phyloP scores from a whole-genome alignment of 2,797 vertebrate genomes.

The Glyptemys insculpta region DNA sequence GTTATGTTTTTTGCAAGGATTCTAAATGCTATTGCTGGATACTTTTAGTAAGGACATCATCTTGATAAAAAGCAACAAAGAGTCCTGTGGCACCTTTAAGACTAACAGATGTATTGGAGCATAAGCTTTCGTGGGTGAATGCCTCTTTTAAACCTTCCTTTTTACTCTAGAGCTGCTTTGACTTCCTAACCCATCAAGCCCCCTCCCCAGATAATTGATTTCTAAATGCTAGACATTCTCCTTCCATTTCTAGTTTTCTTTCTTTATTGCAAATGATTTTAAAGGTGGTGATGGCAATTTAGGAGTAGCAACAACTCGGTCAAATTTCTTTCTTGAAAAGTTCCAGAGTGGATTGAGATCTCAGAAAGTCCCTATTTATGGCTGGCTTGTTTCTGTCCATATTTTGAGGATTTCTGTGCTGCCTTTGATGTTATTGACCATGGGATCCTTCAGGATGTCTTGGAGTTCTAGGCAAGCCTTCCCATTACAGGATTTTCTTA shows the following conservation, averaged over 20 bases:
- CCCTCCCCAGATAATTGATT: slow-evolving; percentile 28
- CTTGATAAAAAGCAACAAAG: neutral
- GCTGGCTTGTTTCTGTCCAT: slow-evolving; percentile 42
- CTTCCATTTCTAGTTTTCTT: slow-evolving; percentile 36
- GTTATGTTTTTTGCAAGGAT: neutral
- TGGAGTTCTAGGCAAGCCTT: slow-evolving; percentile 36
- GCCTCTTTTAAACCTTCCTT: neutral
- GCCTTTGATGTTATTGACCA: slow-evolving; percentile 25
- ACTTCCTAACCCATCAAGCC: neutral
- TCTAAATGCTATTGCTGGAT: neutral
- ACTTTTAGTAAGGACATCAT: neutral
- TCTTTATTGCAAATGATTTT: slow-evolving; percentile 22
- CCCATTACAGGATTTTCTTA: neutral
- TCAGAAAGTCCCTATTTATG: slow-evolving; percentile 51
- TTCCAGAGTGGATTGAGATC: slow-evolving; percentile 48
- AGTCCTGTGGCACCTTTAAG: too few species aligned
- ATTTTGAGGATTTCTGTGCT: slow-evolving; percentile 30
- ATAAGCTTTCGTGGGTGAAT: too few species aligned
- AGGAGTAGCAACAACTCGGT: slow-evolving; percentile 22
- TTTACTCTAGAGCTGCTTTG: neutral
- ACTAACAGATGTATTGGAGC: too few species aligned
- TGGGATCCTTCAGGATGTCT: slow-evolving; percentile 21
- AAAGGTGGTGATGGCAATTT: slow-evolving; percentile 10
- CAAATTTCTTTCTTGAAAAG: slow-evolving; percentile 31
- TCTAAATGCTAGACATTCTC: slow-evolving; percentile 38